Evolutionary conservation across 2,888 invertebrate genomes (phyloP).

Genomic region (Lysandra coridon): DNA sequence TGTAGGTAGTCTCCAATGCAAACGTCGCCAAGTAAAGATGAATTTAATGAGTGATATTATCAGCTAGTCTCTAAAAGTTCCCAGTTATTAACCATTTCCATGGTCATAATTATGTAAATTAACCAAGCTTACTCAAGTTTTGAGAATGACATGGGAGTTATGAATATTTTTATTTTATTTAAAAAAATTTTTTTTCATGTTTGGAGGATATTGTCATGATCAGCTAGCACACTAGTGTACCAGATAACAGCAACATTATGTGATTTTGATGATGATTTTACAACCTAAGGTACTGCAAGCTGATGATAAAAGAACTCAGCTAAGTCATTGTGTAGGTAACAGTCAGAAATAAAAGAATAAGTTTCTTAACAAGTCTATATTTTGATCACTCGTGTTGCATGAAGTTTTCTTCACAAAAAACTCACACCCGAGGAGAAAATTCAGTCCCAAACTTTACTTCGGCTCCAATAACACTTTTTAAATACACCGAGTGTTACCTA

Average conservation of each 20-base stretch:
- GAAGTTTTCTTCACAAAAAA: slow-evolving; percentile 71
- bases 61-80: too few species aligned
- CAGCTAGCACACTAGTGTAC: background rate
- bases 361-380: slow-evolving; percentile 64
- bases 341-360: slow-evolving; percentile 48
- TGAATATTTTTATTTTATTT: too few species aligned
- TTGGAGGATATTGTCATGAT: too few species aligned
- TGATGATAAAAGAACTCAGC: background rate
- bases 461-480: slow-evolving; percentile 34
- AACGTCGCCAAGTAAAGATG: background rate
- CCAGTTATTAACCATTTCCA: too few species aligned
- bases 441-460: slow-evolving; percentile 38
- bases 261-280: background rate
- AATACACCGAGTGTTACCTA: slow-evolving; percentile 47
- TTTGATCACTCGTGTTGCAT: slow-evolving; percentile 60
- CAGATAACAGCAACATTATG: background rate
- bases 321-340: slow-evolving; percentile 40
- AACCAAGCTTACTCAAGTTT: too few species aligned
- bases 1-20: background rate
- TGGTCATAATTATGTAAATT: too few species aligned
- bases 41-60: too few species aligned
- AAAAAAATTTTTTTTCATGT: too few species aligned
- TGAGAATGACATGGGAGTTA: too few species aligned
- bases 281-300: background rate
- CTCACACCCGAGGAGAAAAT: slow-evolving; percentile 58